phyloP scores from a whole-genome alignment of 2,797 vertebrate genomes.

The Bufotes viridis region DNA sequence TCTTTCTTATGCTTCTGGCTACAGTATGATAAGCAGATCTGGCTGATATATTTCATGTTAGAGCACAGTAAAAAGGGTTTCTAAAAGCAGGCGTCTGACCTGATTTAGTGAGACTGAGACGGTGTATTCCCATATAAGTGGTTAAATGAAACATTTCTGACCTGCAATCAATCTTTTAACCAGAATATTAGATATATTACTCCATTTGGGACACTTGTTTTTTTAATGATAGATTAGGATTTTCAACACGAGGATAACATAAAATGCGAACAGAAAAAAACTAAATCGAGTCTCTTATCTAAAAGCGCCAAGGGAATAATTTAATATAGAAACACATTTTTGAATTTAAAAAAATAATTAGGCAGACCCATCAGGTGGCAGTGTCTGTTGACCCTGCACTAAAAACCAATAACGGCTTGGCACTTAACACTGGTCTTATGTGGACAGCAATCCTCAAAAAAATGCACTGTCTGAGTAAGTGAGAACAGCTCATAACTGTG shows the following conservation, averaged over 20 bases:
- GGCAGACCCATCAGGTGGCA: no score
- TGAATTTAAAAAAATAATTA: no score
- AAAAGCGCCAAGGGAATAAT: no score
- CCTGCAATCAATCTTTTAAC: slow-evolving; percentile 27
- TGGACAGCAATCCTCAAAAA: no score
- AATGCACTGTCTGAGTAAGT: no score
- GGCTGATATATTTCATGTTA: slow-evolving; percentile 9
- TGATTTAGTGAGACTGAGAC: slow-evolving; percentile 24
- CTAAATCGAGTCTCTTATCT: no score
- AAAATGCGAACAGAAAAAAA: background rate
- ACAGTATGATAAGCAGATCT: background rate
- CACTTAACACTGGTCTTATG: no score
- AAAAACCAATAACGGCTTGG: no score
- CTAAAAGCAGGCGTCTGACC: slow-evolving; percentile 23
- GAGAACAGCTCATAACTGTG: no score
- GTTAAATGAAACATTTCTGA: slow-evolving; percentile 31
- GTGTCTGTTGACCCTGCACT: no score
- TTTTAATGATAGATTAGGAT: background rate
- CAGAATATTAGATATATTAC: background rate
- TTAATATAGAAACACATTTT: no score
- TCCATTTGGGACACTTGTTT: background rate
- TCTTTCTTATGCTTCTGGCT: background rate
- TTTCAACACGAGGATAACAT: background rate
- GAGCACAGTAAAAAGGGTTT: background rate
- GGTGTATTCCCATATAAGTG: slow-evolving; percentile 12